These are phyloP conservation scores for Parauchenoglanis punctatus DNA, from an alignment of 2,797 vertebrate species.

Conservation along the genomic window DNA sequence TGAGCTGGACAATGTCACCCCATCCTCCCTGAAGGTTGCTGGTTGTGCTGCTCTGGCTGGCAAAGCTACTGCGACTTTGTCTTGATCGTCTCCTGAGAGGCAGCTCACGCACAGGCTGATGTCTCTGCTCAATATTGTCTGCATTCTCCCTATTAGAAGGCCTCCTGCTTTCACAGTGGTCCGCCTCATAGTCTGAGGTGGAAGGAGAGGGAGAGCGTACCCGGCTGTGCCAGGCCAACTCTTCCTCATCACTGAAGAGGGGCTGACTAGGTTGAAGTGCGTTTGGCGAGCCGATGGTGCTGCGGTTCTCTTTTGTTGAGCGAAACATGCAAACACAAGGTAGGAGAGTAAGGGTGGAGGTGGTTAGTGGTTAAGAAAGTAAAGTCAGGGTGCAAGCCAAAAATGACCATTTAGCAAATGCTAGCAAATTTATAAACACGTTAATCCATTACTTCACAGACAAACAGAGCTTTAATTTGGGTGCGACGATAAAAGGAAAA, in stretches of 20 bases:
- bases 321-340: conserved; percentile 82
- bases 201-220: conserved; percentile 58
- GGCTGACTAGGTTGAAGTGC: conserved; percentile 56
- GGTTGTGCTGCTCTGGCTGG: conserved; percentile 57
- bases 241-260: conserved; percentile 53
- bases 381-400: conserved; percentile 46
- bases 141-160: neutral
- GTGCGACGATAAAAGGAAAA: neutral
- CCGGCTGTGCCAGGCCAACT: conserved; percentile 61
- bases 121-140: conserved; percentile 8
- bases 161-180: conserved; percentile 46
- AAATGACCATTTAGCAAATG: neutral
- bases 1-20: conserved; percentile 57
- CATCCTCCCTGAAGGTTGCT: conserved; percentile 67
- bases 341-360: conserved; percentile 62
- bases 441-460: neutral
- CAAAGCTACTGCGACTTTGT: conserved; percentile 52
- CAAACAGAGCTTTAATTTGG: neutral
- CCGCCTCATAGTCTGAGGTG: conserved; percentile 53
- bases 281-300: conserved; percentile 54
- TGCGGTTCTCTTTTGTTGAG: conserved; percentile 71
- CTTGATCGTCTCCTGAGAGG: conserved; percentile 25
- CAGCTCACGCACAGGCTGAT: neutral
- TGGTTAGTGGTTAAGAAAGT: conserved; percentile 57
- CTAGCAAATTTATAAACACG: neutral